Evolutionary conservation across 1,140 invertebrate genomes (phyloP), one percentile per base, ranked within the genome.

Genomic region (Trissolcus basalis): DNA sequence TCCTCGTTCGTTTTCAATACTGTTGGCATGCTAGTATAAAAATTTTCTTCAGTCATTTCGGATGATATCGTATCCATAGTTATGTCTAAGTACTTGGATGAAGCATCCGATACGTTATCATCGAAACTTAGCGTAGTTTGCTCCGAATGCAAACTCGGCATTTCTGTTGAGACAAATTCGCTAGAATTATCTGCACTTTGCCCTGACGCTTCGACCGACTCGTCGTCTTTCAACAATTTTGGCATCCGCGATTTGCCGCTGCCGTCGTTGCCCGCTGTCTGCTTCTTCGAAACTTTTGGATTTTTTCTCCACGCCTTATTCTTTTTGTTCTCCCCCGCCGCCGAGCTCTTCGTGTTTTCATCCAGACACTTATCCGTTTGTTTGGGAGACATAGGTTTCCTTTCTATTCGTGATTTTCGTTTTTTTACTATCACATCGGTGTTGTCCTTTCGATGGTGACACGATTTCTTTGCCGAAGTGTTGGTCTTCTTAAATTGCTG

Each of bases 331-430:
- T 27, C 19, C 1, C 1, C 19, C 6, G 19, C 19, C 1, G 6
- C 19, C 6, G 19, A 3, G 19, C 2, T 61, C 14, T 55, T 70
- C 27, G 43, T 54, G n/a, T 35, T 78, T 79, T 55, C 68, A 13
- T 63, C 49, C 9, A 10, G 33, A 53, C 58, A 71, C 45, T 63
- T 54, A 8, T 70, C 68, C 10, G 14, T 50, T 39, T 77, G 72
- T 39, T 71, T 72, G 19, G 27, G 7, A 5, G 43, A 4, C 14
- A 15, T 12, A 1, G 53, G 47, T 13, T 77, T 64, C n/a, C 71
- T 44, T 13, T 73, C 73, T 69, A 85, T 85, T 81, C 86, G 84
- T n/a, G 83, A 85, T 61, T 87, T 87, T 16, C 83, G 70, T 70
- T 87, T 86, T 45, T 83, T 82, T 2, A 82, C 79, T 4, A 83